Base-by-base conservation (phyloP, 1,140 invertebrate genomes). In the Sweltsa coloradensis region DNA sequence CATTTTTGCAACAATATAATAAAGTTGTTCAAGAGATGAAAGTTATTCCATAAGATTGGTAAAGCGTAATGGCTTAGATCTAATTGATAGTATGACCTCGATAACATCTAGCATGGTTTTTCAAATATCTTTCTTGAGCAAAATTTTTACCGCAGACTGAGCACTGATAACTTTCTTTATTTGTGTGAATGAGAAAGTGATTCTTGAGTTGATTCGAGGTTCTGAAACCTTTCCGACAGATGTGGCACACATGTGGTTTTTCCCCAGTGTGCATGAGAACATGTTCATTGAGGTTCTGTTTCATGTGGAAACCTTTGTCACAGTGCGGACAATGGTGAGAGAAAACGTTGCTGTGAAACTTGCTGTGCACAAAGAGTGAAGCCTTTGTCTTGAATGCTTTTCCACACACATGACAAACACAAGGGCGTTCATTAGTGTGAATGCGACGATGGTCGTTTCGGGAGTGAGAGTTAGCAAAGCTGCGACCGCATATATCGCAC, bases 261-360 rank as follows among this genome's bases (percentile, higher is more conserved):
- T 83, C 78, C 4, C 75, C 75, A 0, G 76, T 78, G 58, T 85
- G 82, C 41, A 70, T 70, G 1, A 75, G 69, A 4, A 72, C 57
- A 56, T 83, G 79, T 34, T 74, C 53, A 45, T 70, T 57, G 13
- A 80, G 57, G 0, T 73, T 68, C 14, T 73, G 70, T 36, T 68
- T 72, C 5, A 75, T 72, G 26, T 73, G 63, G 56, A 81, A 82
- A 25, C 66, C 64, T 34, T 78, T 68, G 16, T 72, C 64, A 61
- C 83, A 87, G 43, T 74, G 63, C 0, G 60, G 66, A 58, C 80
- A 83, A 24, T 66, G 63, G 56, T 70, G 72, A 5, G 78, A 74
- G 54, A 71, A 74, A 13, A 63, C 53, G 40, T 73, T 68, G 6
- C 60, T 68, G 55, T 81, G 78, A 2, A 66, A 69, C 3, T 39